Conservation (phyloP, 2,797 vertebrate species). For the Antennarius maculatus region DNA sequence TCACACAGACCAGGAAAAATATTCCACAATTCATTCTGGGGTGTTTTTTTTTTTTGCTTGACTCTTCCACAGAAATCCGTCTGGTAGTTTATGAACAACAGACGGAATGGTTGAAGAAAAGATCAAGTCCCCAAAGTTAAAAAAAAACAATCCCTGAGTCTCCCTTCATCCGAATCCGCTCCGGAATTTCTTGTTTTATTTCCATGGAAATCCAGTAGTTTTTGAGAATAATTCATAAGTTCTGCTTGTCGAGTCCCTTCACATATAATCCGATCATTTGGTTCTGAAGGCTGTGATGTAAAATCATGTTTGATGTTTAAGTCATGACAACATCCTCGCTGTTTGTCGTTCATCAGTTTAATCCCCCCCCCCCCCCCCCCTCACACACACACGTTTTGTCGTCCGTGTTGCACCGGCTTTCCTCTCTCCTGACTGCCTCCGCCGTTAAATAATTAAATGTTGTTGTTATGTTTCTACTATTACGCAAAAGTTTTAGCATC, state of each 20-base stretch:
- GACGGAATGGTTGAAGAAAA: too few species aligned
- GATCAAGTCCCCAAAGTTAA: too few species aligned
- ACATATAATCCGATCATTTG: conserved; percentile 18
- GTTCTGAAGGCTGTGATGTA: conserved; percentile 12
- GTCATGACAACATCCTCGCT: conserved; percentile 30
- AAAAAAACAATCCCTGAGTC: too few species aligned
- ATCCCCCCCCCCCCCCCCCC: background rate
- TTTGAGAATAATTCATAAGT: conserved; percentile 2
- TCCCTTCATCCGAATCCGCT: too few species aligned
- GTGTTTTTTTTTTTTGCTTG: too few species aligned
- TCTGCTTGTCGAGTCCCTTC: background rate
- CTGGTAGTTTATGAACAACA: too few species aligned
- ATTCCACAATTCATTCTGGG: too few species aligned
- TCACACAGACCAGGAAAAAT: too few species aligned
- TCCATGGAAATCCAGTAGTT: too few species aligned
- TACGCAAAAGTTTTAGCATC: conserved; percentile 50
- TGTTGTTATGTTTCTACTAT: conserved; percentile 26
- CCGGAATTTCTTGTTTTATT: too few species aligned
- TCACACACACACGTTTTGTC: conserved; percentile 3
- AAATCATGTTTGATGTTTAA: conserved; percentile 37
- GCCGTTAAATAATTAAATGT: conserved; percentile 42
- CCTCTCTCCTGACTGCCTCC: conserved; percentile 34
- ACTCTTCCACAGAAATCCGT: too few species aligned
- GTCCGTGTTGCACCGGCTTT: conserved; percentile 34
- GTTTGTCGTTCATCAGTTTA: conserved; percentile 15